Evolutionary conservation across 2,797 vertebrate genomes (phyloP).

Genomic region (Enteromius argenteus): DNA sequence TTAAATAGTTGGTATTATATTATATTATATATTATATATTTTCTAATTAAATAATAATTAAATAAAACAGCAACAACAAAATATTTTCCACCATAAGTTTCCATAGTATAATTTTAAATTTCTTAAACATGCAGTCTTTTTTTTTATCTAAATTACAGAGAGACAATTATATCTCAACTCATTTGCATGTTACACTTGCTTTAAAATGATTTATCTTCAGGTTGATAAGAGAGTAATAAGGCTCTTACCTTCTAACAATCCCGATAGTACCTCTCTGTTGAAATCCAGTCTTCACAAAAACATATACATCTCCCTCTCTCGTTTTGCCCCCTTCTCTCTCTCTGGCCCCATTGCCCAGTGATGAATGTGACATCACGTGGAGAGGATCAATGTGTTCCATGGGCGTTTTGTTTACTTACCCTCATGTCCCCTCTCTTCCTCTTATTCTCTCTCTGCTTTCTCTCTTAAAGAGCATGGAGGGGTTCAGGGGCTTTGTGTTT

Average conservation of each 20-base stretch:
- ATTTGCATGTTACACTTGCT: neutral
- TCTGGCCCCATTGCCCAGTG: slow-evolving; percentile 67
- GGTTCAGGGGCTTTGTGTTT: slow-evolving; percentile 71
- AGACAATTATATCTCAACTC: neutral
- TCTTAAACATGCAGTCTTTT: neutral
- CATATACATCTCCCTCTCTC: slow-evolving; percentile 67
- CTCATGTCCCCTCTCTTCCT: slow-evolving; percentile 60
- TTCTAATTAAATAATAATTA: neutral
- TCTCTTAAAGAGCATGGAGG: slow-evolving; percentile 49
- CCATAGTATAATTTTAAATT: neutral
- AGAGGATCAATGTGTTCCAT: slow-evolving; percentile 76
- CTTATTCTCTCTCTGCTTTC: slow-evolving; percentile 49
- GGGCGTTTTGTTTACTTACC: slow-evolving; percentile 77
- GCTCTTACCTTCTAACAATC: slow-evolving; percentile 28
- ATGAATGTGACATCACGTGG: slow-evolving; percentile 80
- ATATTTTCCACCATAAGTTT: neutral
- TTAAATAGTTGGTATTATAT: no score
- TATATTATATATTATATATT: neutral
- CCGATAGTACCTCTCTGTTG: neutral
- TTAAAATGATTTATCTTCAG: neutral
- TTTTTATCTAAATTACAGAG: neutral
- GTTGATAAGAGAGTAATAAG: slow-evolving; percentile 6
- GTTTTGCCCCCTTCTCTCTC: slow-evolving; percentile 49
- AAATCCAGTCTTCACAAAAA: slow-evolving; percentile 21
- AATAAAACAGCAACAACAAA: neutral